Base-by-base conservation (phyloP, 30 jellyfish, hydroid and myxozoan genomes). In the Clytia hemisphaerica region DNA sequence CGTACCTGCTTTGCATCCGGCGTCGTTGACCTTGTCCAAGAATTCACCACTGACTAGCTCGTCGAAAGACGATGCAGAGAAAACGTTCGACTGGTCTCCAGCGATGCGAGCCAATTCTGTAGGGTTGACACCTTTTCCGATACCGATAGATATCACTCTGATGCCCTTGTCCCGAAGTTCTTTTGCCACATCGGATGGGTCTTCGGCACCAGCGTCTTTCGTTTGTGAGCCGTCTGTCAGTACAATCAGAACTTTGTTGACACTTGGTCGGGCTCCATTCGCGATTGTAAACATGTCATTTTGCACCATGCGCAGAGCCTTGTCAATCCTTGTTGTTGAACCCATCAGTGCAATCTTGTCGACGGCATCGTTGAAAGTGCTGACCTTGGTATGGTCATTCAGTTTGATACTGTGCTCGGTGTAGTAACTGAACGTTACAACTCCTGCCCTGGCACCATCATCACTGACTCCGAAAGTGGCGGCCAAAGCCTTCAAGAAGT, bases 171-270 rank as follows among this genome's bases (percentile, higher is more conserved):
- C 71, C 12, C 85, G 75, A 30, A 85, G 68, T 46, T 71, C 85
- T 34, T 71, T 75, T 14, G 93, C 93, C 15, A 78, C 31, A 5
- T 32, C 42, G 2, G 64, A 87, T 14, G 95, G 95, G 19, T 77
- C 83, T 54, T 14, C 90, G 4, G 95, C 93, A 67, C 66, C 93
- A 19, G 75, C 90, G 30, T 57, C 91, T 35, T 45, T 78, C 33
- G 95, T 77, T 59, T 86, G 96, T 2, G 92, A 50, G 35, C 96
- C 96, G 58, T 86, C 96, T 2, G 96, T 86, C 59, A 86, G 67
- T 22, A 86, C 86, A 51, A 86, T 29, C 36, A 86, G 49, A 48
- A 86, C 35, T 27, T 61, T 79, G 26, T 94, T 78, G 29, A 76
- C 92, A 58, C 66, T 79, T 26, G 80, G n/a, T 18, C 94, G 71